Evolutionary conservation across 2,888 invertebrate species (phyloP), one percentile per base, ranked within the genome.

Genomic region (Lasioglossum pauxillum): DNA sequence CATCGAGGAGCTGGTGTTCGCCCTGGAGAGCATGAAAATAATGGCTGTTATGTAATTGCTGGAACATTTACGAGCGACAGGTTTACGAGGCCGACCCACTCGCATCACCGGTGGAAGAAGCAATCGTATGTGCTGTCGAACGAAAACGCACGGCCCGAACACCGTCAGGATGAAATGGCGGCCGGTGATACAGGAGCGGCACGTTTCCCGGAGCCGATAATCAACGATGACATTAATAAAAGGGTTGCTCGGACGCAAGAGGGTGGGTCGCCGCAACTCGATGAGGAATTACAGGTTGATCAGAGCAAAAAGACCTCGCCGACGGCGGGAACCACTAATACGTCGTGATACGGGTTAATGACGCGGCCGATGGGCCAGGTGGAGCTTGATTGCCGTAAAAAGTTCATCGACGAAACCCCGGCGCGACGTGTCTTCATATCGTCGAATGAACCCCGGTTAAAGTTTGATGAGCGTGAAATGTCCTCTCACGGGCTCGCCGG

Each of bases 151-250:
- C 46, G 77, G 80, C 82, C 83, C 84, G 86, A 53, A 31, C 35
- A 35, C 35, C 77, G 72, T 78, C 84, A 46, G 72, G 85, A 87
- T 87, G 89, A 89, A 90, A 90, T 86, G 85, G 84, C 80, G 75
- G 23, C 46, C 71, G 73, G 85, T 89, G 89, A 89, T 89, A 88
- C 84, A 81, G 78, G 76, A 69, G 57, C 73, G 69, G 53, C 75
- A 44, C 57, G 72, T 27, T 73, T 74, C 60, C 5, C 41, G 16
- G 71, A n/a, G 5, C 14, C 64, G 67, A 77, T 83, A 77, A 83
- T 88, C 80, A 86, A 86, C 72, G 73, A 69, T 44, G 64, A 41
- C 77, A 60, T 77, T 79, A 78, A 75, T 41, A 64, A 53, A 71
- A 49, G 27, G 14, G 49, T 2, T 49, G 23, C 71, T 41, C 23